Percentiles rank a stretch among this genome's conserved stretches.
phyloP scores from a whole-genome alignment of 2,113 vertebrate species.

The Otocyon megalotis region DNA sequence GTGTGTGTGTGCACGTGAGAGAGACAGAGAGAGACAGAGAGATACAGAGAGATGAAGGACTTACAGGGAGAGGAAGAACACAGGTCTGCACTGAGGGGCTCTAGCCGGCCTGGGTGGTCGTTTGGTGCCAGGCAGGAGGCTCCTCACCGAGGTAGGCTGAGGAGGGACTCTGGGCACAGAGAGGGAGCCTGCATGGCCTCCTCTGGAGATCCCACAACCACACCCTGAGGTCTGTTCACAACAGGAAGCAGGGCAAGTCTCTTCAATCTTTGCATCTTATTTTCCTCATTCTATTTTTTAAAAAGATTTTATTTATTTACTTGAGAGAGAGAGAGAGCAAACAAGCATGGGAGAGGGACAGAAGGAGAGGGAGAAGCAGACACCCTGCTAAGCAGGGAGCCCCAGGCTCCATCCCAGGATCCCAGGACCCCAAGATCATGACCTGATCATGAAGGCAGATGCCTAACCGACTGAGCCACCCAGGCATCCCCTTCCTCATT shows the following conservation, averaged over 20 bases:
- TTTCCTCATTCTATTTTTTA: neutral
- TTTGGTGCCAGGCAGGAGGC: conserved; percentile 64
- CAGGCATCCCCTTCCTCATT: no score
- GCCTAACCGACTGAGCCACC: no score
- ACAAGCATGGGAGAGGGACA: neutral
- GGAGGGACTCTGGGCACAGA: neutral
- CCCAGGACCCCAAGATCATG: neutral
- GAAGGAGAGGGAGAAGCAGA: neutral
- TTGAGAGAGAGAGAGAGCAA: neutral
- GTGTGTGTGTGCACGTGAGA: neutral
- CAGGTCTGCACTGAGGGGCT: conserved; percentile 59
- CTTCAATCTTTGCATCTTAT: neutral
- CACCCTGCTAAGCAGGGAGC: neutral
- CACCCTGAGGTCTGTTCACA: neutral
- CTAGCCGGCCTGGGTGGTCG: neutral
- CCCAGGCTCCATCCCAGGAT: neutral
- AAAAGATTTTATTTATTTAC: neutral
- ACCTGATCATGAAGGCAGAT: no score
- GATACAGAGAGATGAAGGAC: conserved; percentile 65
- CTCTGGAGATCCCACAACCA: neutral
- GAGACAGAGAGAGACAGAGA: neutral
- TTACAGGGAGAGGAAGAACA: conserved; percentile 76
- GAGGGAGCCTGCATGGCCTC: neutral
- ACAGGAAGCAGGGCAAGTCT: neutral
- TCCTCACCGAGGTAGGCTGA: neutral